These are phyloP conservation scores for Pedionomus torquatus DNA, from an alignment of 2,113 vertebrate genomes.

Conservation along the genomic window DNA sequence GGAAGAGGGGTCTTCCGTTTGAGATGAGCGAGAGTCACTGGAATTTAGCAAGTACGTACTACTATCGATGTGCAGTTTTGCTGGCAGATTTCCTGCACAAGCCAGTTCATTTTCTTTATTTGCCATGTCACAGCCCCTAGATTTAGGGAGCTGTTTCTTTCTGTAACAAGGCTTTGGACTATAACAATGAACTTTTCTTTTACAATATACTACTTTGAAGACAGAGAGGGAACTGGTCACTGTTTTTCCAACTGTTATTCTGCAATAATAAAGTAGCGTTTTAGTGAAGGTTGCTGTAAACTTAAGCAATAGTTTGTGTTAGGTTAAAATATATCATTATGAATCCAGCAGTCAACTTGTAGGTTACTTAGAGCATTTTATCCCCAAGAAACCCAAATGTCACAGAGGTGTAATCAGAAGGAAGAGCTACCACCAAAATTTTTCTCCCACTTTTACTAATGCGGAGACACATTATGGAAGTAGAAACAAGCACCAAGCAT, in stretches of 20 bases:
- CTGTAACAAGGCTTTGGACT: slow-evolving; percentile 74
- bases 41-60: slow-evolving; percentile 82
- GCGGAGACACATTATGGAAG: neutral
- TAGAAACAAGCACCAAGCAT: neutral
- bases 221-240: slow-evolving; percentile 72
- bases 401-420: neutral
- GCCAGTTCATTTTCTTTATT: slow-evolving; percentile 94
- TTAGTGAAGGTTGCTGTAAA: neutral
- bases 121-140: slow-evolving; percentile 81
- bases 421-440: neutral
- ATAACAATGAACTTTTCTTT: slow-evolving; percentile 72
- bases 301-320: neutral
- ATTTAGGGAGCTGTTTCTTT: slow-evolving; percentile 74
- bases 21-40: slow-evolving; percentile 79
- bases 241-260: slow-evolving; percentile 76
- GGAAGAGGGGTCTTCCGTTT: slow-evolving; percentile 79
- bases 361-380: neutral
- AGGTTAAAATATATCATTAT: neutral
- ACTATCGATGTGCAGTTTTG: slow-evolving; percentile 75
- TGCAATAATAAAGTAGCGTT: slow-evolving; percentile 28
- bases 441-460: neutral
- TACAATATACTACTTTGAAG: slow-evolving; percentile 73
- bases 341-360: neutral
- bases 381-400: neutral
- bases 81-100: slow-evolving; percentile 84